These are phyloP conservation scores for Aproaerema taeniolella DNA, from an alignment of 2,888 invertebrate genomes.

Conservation along the genomic window DNA sequence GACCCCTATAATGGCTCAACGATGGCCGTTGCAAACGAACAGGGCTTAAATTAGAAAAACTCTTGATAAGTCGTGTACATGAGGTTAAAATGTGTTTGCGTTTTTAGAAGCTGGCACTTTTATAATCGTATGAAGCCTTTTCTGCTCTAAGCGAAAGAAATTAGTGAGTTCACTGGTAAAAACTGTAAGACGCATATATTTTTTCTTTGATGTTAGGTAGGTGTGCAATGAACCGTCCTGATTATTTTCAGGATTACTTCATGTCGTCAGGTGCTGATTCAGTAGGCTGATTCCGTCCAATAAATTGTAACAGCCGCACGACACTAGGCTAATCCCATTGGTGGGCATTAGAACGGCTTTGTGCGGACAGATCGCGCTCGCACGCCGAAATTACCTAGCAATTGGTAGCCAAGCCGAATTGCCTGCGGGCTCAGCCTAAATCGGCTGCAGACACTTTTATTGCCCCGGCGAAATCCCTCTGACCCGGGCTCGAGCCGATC, in stretches of 20 bases:
- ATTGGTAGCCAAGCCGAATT: slow-evolving; percentile 71
- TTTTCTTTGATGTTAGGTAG: no score
- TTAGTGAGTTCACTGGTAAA: no score
- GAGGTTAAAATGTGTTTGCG: no score
- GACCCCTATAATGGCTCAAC: slow-evolving; percentile 59
- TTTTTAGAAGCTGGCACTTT: no score
- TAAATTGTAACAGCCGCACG: slow-evolving; percentile 66
- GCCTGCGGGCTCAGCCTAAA: slow-evolving; percentile 72
- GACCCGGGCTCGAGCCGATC: slow-evolving; percentile 66
- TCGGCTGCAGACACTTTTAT: slow-evolving; percentile 79
- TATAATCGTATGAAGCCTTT: no score
- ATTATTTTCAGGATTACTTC: neutral
- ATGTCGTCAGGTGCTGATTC: slow-evolving; percentile 38
- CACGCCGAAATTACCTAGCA: slow-evolving; percentile 74
- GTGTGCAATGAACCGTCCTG: no score
- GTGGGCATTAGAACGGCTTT: slow-evolving; percentile 73
- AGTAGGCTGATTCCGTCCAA: slow-evolving; percentile 56
- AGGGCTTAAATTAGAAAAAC: slow-evolving; percentile 61
- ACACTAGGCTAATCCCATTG: slow-evolving; percentile 74
- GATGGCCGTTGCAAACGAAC: slow-evolving; percentile 57
- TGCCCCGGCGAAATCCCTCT: slow-evolving; percentile 71
- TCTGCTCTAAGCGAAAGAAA: no score
- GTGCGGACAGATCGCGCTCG: slow-evolving; percentile 71
- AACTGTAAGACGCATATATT: no score
- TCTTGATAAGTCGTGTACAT: slow-evolving; percentile 56